Base-by-base conservation (phyloP, 2,113 vertebrate genomes). In the Nothobranchius kuhntae region DNA sequence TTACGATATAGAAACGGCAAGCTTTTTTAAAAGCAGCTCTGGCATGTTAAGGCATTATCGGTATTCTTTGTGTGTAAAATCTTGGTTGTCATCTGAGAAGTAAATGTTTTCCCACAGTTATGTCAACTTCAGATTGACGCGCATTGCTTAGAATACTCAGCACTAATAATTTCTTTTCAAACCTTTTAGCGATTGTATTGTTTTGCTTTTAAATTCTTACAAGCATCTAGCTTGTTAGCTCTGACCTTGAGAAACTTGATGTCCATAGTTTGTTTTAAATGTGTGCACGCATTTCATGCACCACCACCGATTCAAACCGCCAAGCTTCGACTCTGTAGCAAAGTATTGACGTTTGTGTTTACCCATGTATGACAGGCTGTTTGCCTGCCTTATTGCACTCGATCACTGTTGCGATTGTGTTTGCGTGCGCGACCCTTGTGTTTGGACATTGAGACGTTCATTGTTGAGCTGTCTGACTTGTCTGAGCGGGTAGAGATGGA, bases 401-500 rank as follows among this genome's bases (percentile, higher is more conserved):
- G 1, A 76, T 85, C 75, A 60, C 48, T 2, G 65, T 58, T 73
- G 68, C 47, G 66, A 63, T 59, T 59, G 65, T 71, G 70, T 68
- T 48, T 14, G 15, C 54, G 65, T 30, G 30, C 53, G 50, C 6
- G 3, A 4, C 30, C 14, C 53, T 35, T 50, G 12, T 78, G 78
- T 86, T 81, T 68, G 80, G 80, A 77, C 74, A 71, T 82, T 78
- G 76, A 81, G 80, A 80, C 15, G 72, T 78, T 82, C 75, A 86
- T 86, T 87, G 83, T 87, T 81, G 80, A 81, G 78, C 79, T 85
- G 86, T 86, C 86, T 82, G 58, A 77, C 56, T 76, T 78, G 84
- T 82, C 81, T 78, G 72, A 72, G 81, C 13, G 60, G 46, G 44
- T 45, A 45, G 75, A 82, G 69, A 87, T 75, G 78, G 83, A 86